These are phyloP conservation scores for Diarsia brunnea DNA, from an alignment of 2,888 invertebrate species.

Conservation along the genomic window DNA sequence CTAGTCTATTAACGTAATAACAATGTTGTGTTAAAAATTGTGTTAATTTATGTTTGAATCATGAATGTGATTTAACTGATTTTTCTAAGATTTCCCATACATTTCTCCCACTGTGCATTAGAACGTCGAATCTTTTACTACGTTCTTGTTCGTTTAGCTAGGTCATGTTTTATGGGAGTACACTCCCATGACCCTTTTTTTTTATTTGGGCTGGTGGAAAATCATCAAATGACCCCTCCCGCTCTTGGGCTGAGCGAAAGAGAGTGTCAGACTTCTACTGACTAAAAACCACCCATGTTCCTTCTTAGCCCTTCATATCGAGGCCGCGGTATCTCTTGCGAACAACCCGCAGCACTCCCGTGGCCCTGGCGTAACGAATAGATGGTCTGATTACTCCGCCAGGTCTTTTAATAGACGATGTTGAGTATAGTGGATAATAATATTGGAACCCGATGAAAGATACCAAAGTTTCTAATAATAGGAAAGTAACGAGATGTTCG, in stretches of 20 bases:
- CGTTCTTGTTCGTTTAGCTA: slow-evolving; percentile 18
- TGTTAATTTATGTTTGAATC: not conserved
- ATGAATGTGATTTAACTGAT: not conserved
- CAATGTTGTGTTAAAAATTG: not conserved
- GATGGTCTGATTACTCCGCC: not conserved
- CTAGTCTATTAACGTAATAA: not conserved
- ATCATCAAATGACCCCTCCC: too few relatives aligned
- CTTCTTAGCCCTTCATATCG: too few relatives aligned
- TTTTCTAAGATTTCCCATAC: not conserved
- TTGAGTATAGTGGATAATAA: not conserved
- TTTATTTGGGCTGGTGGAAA: too few relatives aligned
- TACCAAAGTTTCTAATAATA: not conserved
- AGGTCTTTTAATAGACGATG: slow-evolving; percentile 4
- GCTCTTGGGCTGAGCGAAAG: too few relatives aligned
- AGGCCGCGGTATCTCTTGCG: too few relatives aligned
- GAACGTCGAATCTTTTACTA: not conserved
- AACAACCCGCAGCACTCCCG: too few relatives aligned
- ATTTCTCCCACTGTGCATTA: not conserved
- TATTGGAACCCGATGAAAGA: slow-evolving; percentile 1
- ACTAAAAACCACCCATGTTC: too few relatives aligned
- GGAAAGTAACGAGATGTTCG: too few relatives aligned
- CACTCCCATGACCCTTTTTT: slow-evolving; percentile 15
- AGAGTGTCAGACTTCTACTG: too few relatives aligned
- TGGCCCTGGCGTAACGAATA: slow-evolving; percentile 10
- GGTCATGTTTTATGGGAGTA: slow-evolving; percentile 36